Evolutionary conservation across 2,113 vertebrate species (phyloP).

Genomic region (Oryzias woworae): DNA sequence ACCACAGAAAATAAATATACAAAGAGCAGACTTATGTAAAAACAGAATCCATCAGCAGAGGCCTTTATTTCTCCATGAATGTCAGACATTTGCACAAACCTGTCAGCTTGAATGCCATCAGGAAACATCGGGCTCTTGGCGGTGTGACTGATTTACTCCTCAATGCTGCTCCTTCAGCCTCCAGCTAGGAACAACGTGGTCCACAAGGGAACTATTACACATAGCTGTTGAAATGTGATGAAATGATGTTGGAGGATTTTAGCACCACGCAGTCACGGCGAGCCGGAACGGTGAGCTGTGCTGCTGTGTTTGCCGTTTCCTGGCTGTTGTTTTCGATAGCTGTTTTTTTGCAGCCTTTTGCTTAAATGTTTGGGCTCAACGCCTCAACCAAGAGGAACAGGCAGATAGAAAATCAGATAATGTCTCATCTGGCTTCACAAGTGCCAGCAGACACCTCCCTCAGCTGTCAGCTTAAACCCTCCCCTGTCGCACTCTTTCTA

Average conservation of each 20-base stretch:
- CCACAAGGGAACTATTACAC: constrained; percentile 33
- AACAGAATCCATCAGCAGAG: constrained; percentile 20
- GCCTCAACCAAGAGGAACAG: constrained; percentile 49
- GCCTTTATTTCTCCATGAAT: constrained; percentile 13
- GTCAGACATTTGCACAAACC: constrained; percentile 24
- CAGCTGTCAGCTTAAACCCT: constrained; percentile 47
- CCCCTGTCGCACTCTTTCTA: constrained; percentile 57
- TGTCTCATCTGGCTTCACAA: constrained; percentile 9
- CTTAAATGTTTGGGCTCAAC: constrained; percentile 19
- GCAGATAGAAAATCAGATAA: constrained; percentile 37
- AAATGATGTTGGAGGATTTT: constrained; percentile 67
- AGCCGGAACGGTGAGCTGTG: constrained; percentile 25
- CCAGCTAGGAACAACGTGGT: constrained; percentile 25
- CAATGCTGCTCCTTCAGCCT: constrained; percentile 20
- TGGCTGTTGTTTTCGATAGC: constrained; percentile 15
- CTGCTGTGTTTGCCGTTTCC: constrained; percentile 36
- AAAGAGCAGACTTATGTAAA: constrained; percentile 17
- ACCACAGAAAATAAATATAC: constrained; percentile 14
- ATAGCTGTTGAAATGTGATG: constrained; percentile 66
- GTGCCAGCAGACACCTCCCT: constrained; percentile 16
- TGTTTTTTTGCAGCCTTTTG: constrained; percentile 9
- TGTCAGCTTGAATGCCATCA: constrained; percentile 19
- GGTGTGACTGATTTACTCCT: constrained; percentile 31
- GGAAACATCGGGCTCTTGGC: constrained; percentile 30
- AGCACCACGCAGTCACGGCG: constrained; percentile 58